A percentile compares a stretch with the other conserved stretches of the same genome.
These are phyloP conservation scores for Xiphophorus hellerii DNA, from an alignment of 2,113 vertebrate species.

Conservation along the genomic window DNA sequence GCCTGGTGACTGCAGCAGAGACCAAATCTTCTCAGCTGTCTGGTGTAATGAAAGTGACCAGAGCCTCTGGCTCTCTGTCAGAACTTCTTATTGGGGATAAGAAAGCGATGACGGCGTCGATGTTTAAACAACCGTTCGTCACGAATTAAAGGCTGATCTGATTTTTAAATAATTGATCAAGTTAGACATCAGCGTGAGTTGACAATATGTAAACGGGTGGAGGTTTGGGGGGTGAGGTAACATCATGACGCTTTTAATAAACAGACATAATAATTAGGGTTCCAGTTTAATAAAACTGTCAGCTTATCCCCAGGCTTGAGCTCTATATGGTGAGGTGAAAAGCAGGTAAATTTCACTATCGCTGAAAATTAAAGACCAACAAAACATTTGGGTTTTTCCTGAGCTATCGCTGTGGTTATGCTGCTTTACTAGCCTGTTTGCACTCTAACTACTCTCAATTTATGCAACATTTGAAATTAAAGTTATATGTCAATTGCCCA, in stretches of 20 bases:
- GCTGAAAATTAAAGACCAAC: background rate
- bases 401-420: background rate
- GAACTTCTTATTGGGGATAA: conserved; percentile 27
- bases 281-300: conserved; percentile 43
- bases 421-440: background rate
- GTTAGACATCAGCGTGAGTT: conserved; percentile 24
- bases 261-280: conserved; percentile 5
- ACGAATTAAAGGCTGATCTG: conserved; percentile 24
- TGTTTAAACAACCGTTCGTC: conserved; percentile 30
- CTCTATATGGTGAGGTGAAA: background rate
- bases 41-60: conserved; percentile 59
- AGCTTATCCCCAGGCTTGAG: background rate
- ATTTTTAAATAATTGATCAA: conserved; percentile 28
- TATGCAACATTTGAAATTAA: too few species aligned
- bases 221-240: conserved; percentile 12
- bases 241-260: conserved; percentile 34
- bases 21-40: conserved; percentile 63
- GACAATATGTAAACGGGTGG: conserved; percentile 33
- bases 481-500: too few species aligned
- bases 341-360: background rate
- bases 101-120: conserved; percentile 25
- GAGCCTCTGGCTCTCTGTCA: conserved; percentile 32
- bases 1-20: conserved; percentile 62
- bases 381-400: background rate
- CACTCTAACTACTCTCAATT: background rate